A percentile compares a stretch with the other conserved stretches of the same genome.
These are phyloP conservation scores for Loriculus beryllinus DNA, from an alignment of 2,797 vertebrate species.

Conservation along the genomic window DNA sequence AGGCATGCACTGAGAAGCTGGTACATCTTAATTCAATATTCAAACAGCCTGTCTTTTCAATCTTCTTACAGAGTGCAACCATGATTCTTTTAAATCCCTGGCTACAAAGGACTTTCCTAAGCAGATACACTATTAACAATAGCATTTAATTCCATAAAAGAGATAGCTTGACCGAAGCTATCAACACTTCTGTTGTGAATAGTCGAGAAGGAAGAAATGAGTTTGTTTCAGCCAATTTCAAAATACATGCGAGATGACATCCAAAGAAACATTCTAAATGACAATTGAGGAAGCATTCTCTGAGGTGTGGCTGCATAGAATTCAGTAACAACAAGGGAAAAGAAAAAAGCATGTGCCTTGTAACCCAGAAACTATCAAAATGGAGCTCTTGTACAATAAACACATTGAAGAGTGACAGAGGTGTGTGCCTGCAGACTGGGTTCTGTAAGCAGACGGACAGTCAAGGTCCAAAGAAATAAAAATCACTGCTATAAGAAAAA, in stretches of 20 bases:
- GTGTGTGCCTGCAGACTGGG: not conserved
- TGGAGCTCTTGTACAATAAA: not conserved
- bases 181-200: not conserved
- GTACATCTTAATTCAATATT: not conserved
- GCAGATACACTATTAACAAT: not conserved
- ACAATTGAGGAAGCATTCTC: not conserved
- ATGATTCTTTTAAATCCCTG: not conserved
- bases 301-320: not conserved
- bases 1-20: not conserved
- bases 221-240: not conserved
- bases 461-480: not conserved
- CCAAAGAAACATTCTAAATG: not conserved
- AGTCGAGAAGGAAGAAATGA: not conserved
- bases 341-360: not conserved
- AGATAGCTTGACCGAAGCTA: not conserved
- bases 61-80: not conserved
- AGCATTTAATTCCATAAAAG: not conserved
- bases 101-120: not conserved
- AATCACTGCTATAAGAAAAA: not conserved
- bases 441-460: not conserved
- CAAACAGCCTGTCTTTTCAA: not conserved
- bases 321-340: not conserved
- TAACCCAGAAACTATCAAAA: slow-evolving; percentile 27
- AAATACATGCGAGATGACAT: not conserved
- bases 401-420: not conserved